phyloP scores from a whole-genome alignment of 1,140 invertebrate genomes.

The Monochamus saltuarius region DNA sequence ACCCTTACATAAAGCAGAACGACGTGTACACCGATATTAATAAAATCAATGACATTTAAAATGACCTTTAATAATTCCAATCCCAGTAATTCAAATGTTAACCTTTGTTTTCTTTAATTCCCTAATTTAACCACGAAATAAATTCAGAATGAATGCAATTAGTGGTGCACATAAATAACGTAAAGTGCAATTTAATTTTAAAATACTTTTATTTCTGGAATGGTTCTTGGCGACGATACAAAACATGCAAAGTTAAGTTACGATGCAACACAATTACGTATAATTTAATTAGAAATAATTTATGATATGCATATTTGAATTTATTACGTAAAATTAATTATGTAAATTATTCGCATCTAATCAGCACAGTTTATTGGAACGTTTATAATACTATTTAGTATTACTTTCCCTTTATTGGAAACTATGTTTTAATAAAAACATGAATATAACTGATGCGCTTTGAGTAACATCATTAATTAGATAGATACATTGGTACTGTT shows the following conservation, averaged over 20 bases:
- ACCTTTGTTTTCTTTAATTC: not conserved
- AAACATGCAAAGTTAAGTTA: conserved; percentile 16
- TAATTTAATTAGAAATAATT: conserved; percentile 23
- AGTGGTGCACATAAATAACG: conserved; percentile 7
- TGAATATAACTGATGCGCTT: not conserved
- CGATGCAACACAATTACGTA: conserved; percentile 17
- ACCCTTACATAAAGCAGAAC: too few relatives aligned
- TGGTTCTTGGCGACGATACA: conserved; percentile 14
- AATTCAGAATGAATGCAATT: conserved; percentile 8
- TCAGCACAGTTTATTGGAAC: not conserved
- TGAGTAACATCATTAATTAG: not conserved
- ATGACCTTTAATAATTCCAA: too few relatives aligned
- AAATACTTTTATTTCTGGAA: conserved; percentile 13
- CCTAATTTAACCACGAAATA: conserved; percentile 9
- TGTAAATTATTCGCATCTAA: conserved; percentile 18
- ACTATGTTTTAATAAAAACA: too few relatives aligned
- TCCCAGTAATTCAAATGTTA: too few relatives aligned
- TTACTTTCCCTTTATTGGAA: too few relatives aligned
- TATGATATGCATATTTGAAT: conserved; percentile 12
- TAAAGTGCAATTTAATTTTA: conserved; percentile 15
- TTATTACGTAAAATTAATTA: conserved; percentile 17
- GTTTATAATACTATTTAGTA: too few relatives aligned
- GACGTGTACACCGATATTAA: too few relatives aligned
- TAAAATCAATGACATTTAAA: too few relatives aligned
- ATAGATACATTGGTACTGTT: not conserved